A percentile compares a stretch with the other conserved stretches of the same genome.
Evolutionary conservation across 1,140 invertebrate genomes (phyloP).

Genomic region (Sinella curviseta): DNA sequence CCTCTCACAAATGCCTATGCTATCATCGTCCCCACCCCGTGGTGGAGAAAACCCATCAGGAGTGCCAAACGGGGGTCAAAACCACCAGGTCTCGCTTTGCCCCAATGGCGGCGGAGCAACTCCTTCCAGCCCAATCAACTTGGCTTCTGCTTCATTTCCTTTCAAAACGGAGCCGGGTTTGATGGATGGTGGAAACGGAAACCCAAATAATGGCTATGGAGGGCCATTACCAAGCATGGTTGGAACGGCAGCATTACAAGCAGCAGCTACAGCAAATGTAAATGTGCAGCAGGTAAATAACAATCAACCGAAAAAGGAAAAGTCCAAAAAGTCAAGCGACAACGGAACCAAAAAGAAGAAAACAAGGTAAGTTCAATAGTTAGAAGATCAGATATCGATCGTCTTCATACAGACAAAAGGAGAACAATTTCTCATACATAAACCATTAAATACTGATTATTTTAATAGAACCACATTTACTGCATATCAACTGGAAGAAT

Average conservation of each 20-base stretch:
- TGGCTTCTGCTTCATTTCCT: constrained; percentile 34
- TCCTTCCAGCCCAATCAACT: constrained; percentile 41
- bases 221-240: constrained; percentile 8
- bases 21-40: neutral
- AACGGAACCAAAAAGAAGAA: constrained; percentile 91
- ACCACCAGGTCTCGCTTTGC: constrained; percentile 31
- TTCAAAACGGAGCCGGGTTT: constrained; percentile 40
- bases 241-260: constrained; percentile 9
- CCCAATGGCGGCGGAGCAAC: constrained; percentile 24
- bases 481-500: constrained; percentile 89
- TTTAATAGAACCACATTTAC: constrained; percentile 90
- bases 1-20: constrained; percentile 39
- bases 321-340: constrained; percentile 74
- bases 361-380: constrained; percentile 67
- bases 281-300: neutral
- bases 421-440: neutral
- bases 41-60: neutral
- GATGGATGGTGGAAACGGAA: neutral
- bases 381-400: neutral
- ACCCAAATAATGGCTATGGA: neutral
- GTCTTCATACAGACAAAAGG: too few relatives aligned
- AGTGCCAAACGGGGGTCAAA: constrained; percentile 18
- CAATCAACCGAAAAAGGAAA: constrained; percentile 47
- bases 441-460: too few relatives aligned
- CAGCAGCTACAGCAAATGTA: neutral